Evolutionary conservation across 1,140 invertebrate species (phyloP).

Genomic region (Temnothorax curvispinosus): DNA sequence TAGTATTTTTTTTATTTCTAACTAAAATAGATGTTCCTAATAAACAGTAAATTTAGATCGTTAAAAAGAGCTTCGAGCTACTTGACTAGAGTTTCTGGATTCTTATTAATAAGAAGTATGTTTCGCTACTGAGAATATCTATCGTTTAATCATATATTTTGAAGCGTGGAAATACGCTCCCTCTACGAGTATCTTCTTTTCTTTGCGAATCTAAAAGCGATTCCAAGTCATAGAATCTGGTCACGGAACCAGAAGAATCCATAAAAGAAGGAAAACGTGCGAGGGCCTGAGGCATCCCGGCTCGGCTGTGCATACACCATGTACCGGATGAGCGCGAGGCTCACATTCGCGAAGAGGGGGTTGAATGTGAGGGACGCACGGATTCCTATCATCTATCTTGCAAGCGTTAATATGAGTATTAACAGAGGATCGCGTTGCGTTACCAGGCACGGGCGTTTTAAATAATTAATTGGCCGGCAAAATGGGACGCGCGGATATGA

Average conservation of each 20-base stretch:
- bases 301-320: neutral
- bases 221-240: neutral
- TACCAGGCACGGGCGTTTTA: slow-evolving; percentile 68
- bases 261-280: neutral
- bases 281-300: neutral
- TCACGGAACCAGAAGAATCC: slow-evolving; percentile 3
- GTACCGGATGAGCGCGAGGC: neutral
- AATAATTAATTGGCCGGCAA: slow-evolving; percentile 77
- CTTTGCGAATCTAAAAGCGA: slow-evolving; percentile 1
- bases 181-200: neutral
- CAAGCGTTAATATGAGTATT: slow-evolving; percentile 72
- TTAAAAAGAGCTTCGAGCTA: neutral
- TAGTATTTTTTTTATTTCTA: neutral
- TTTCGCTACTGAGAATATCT: neutral
- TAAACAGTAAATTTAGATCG: neutral
- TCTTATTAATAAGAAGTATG: neutral
- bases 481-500: slow-evolving; percentile 72
- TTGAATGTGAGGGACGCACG: neutral
- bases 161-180: neutral
- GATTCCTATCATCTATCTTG: slow-evolving; percentile 67
- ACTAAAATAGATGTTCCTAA: neutral
- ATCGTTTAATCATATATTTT: neutral
- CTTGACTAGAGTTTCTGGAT: neutral
- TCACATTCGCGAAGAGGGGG: neutral
- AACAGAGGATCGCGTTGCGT: slow-evolving; percentile 68